These are phyloP conservation scores for Tetheella fluctuosa DNA, from an alignment of 2,888 invertebrate species.

Conservation along the genomic window DNA sequence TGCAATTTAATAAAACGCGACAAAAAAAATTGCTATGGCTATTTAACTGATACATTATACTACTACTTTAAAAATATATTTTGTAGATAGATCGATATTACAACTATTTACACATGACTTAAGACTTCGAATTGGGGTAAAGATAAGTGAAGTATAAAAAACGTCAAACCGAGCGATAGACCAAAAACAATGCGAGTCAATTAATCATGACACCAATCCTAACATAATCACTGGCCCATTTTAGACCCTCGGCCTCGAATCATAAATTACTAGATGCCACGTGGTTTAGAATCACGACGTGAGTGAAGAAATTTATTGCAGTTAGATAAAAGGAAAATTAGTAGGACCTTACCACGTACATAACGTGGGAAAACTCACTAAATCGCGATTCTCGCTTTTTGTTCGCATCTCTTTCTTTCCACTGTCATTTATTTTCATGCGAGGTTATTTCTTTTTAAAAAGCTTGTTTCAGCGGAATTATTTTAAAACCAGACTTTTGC, in stretches of 20 bases:
- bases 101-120: neutral
- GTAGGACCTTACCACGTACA: slow-evolving; percentile 23
- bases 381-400: neutral
- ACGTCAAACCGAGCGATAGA: slow-evolving; percentile 9
- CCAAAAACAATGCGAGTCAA: slow-evolving; percentile 31
- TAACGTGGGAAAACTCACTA: slow-evolving; percentile 1
- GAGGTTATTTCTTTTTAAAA: neutral
- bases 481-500: neutral
- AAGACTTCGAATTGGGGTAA: neutral
- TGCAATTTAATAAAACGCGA: no score
- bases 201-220: slow-evolving; percentile 41
- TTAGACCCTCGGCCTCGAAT: slow-evolving; percentile 37
- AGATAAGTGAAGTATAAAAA: slow-evolving; percentile 6
- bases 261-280: slow-evolving; percentile 53
- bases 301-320: slow-evolving; percentile 52
- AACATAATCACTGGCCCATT: slow-evolving; percentile 53
- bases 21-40: no score
- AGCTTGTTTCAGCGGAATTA: neutral
- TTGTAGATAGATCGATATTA: no score
- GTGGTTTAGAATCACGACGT: slow-evolving; percentile 45
- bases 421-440: neutral
- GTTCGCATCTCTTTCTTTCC: neutral
- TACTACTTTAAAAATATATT: no score
- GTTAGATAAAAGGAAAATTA: slow-evolving; percentile 45
- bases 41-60: no score